phyloP scores from a whole-genome alignment of 1,140 invertebrate genomes.

The Zaprionus nigranus region DNA sequence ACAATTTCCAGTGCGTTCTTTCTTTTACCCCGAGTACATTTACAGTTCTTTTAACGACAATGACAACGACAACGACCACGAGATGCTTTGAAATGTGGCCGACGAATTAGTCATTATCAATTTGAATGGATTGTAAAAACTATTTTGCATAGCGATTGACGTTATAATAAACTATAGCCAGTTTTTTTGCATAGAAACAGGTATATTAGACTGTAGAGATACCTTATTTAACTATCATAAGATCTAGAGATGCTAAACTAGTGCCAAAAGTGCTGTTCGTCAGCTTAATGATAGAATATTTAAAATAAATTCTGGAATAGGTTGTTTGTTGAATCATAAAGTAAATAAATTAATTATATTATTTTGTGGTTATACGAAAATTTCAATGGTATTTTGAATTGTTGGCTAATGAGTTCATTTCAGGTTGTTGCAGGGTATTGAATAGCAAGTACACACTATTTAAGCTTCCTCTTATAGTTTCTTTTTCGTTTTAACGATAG shows the following conservation, averaged over 20 bases:
- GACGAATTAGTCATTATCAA: slow-evolving; percentile 46
- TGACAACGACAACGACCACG: not conserved
- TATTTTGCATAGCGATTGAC: slow-evolving; percentile 30
- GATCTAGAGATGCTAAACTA: no score
- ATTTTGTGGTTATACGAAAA: no score
- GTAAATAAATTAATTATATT: no score
- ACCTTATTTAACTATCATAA: no score
- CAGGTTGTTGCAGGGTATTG: not conserved
- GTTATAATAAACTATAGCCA: not conserved
- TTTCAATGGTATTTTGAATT: no score
- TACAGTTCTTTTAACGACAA: slow-evolving; percentile 28
- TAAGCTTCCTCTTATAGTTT: not conserved
- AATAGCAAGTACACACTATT: not conserved
- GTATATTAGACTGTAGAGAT: not conserved
- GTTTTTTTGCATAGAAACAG: no score
- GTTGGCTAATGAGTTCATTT: no score
- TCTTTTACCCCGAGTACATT: slow-evolving; percentile 20
- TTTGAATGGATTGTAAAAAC: slow-evolving; percentile 26
- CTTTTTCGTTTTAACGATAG: not conserved
- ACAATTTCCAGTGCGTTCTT: slow-evolving; percentile 12
- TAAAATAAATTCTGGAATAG: no score
- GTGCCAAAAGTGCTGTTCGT: no score
- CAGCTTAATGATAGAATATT: no score
- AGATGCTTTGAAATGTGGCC: slow-evolving; percentile 35
- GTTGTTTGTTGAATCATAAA: no score